Evolutionary conservation across 2,888 invertebrate genomes (phyloP).

Genomic region (Mythimna albipuncta): DNA sequence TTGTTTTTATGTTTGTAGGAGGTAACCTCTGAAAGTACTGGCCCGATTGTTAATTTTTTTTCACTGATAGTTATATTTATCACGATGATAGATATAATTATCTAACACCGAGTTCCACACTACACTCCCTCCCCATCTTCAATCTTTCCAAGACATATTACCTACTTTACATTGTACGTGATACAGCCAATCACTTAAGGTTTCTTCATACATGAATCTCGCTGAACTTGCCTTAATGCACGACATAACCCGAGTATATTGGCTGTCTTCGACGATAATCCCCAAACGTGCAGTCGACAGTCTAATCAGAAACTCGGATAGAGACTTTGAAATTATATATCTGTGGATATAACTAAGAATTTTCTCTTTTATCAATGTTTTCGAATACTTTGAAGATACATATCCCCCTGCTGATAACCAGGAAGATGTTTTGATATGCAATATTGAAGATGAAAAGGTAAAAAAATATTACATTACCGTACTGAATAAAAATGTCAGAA

Average conservation of each 20-base stretch:
- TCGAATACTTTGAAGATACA: conserved; percentile 29
- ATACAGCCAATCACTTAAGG: conserved; percentile 62
- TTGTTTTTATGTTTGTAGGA: too few species aligned
- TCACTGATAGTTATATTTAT: too few species aligned
- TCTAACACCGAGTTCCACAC: background rate
- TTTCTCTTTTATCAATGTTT: conserved; percentile 29
- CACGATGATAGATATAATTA: background rate
- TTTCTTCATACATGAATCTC: conserved; percentile 66
- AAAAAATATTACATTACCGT: conserved; percentile 48
- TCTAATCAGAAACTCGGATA: conserved; percentile 46
- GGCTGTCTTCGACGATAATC: conserved; percentile 68
- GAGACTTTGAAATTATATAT: conserved; percentile 42
- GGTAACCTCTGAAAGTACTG: too few species aligned
- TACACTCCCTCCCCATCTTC: conserved; percentile 9
- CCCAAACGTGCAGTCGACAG: conserved; percentile 63
- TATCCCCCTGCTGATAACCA: conserved; percentile 48
- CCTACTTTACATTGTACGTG: conserved; percentile 33
- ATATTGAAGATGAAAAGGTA: conserved; percentile 55
- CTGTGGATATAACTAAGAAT: conserved; percentile 1
- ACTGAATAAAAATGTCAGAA: conserved; percentile 29
- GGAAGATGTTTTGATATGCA: conserved; percentile 47
- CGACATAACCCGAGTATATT: conserved; percentile 64
- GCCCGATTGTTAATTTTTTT: too few species aligned
- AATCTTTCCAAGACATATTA: conserved; percentile 24
- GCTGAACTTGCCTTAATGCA: conserved; percentile 51